Conservation (phyloP, 2,113 vertebrate species). For the Bubo scandiacus region DNA sequence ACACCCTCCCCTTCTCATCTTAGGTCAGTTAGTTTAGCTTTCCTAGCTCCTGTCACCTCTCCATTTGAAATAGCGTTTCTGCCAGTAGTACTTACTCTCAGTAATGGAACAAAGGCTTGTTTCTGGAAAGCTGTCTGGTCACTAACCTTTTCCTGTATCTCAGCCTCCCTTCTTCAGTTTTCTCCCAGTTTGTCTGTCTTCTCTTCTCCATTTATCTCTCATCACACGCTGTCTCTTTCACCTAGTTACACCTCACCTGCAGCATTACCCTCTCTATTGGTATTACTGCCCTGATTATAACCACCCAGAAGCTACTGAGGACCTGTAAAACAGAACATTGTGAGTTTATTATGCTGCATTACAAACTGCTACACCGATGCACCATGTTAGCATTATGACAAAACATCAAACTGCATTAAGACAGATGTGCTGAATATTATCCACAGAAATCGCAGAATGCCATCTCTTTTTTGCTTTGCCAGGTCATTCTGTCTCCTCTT, state of each 20-base stretch:
- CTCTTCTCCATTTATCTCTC: background rate
- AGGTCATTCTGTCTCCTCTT: background rate
- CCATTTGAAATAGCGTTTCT: background rate
- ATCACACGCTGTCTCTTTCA: background rate
- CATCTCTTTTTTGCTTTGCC: background rate
- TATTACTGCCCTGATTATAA: background rate
- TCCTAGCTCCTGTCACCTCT: background rate
- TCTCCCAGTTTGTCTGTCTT: background rate
- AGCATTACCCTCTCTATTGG: background rate
- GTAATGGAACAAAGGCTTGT: background rate
- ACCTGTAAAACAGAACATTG: background rate
- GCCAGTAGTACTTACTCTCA: background rate
- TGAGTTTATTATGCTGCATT: background rate
- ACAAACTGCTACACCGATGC: background rate
- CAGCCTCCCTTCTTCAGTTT: background rate
- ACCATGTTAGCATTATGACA: background rate
- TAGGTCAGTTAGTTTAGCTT: background rate
- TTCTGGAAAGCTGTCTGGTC: constrained; percentile 4
- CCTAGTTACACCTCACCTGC: background rate
- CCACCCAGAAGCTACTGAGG: background rate
- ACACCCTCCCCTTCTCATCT: background rate
- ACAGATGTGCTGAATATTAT: background rate
- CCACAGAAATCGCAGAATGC: rapidly evolving
- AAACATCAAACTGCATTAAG: background rate
- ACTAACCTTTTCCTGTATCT: background rate